phyloP scores from a whole-genome alignment of 2,797 vertebrate species.

The Hephaestus fuliginosus region DNA sequence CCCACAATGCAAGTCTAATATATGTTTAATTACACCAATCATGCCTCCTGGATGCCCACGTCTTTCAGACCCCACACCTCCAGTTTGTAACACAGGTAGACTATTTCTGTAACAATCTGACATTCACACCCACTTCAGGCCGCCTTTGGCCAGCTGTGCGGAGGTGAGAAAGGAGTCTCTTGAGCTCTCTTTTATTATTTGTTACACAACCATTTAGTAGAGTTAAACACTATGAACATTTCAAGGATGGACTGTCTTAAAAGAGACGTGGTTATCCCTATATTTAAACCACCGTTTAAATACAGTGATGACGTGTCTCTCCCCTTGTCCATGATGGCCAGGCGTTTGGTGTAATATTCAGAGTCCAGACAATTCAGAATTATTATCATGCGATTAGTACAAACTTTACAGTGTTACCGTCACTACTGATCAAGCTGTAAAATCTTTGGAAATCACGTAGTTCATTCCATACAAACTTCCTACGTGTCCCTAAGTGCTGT shows the following conservation, averaged over 20 bases:
- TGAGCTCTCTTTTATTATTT: neutral
- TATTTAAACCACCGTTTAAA: too few species aligned
- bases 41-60: too few species aligned
- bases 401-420: neutral
- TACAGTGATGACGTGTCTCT: too few species aligned
- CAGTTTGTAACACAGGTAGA: neutral
- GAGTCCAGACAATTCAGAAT: neutral
- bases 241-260: neutral
- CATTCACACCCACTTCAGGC: neutral
- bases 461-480: constrained; percentile 20
- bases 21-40: too few species aligned
- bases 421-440: constrained; percentile 11
- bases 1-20: neutral
- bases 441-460: constrained; percentile 23
- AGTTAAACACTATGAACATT: neutral
- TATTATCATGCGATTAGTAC: neutral
- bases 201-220: neutral
- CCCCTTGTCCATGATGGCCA: too few species aligned
- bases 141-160: neutral
- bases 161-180: neutral
- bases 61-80: neutral
- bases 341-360: neutral
- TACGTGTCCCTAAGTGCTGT: constrained; percentile 36
- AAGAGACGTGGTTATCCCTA: neutral
- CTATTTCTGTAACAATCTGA: neutral